Base-by-base conservation (phyloP, 1,140 invertebrate genomes). In the Cotesia vestalis region DNA sequence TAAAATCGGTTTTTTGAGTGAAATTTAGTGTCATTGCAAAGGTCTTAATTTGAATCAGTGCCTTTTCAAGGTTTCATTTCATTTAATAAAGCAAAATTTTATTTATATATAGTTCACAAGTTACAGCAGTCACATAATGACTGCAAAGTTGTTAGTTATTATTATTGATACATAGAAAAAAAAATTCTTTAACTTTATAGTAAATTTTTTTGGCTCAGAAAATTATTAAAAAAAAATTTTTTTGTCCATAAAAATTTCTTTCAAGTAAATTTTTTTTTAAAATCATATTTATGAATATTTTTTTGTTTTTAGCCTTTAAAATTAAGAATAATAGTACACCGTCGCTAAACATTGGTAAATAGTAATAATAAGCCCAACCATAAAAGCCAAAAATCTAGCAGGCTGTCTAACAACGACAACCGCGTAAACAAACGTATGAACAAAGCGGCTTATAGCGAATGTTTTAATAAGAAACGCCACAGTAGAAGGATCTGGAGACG, bases 371-470 rank as follows among this genome's bases (percentile, higher is more conserved):
- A 80, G 80, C 20, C 85, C 87, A 27, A 77, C 69, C 1, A 60
- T 64, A 76, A 86, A 93, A 27, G 81, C 77, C 1, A 92, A 73
- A 3, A 76, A 86, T 74, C 92, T 84, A 0, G 89, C 78, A 6
- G 92, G 91, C 77, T 92, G 90, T 6, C 85, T 83, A 52, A 87
- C 66, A 12, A 88, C 85, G 17, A 83, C 76, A 70, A 89, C 82
- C 20, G 89, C 87, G 77, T 93, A 93, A 4, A 91, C 90, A 35
- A 93, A 69, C 0, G 91, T 92, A 78, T 94, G 91, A 0, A 90
- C 60, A 60, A 92, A 81, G 61, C 93, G 85, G 35, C 88, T 82
- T 8, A 86, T 77, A 0, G 91, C 88, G 78, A 89, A 93, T 0
- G 88, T 75, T 63, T 91, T 84, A 79, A 93, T 92, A 64, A 93